Evolutionary conservation across 2,797 vertebrate genomes (phyloP), one percentile per base, ranked within the genome.

Genomic region (Lithobates pipiens): DNA sequence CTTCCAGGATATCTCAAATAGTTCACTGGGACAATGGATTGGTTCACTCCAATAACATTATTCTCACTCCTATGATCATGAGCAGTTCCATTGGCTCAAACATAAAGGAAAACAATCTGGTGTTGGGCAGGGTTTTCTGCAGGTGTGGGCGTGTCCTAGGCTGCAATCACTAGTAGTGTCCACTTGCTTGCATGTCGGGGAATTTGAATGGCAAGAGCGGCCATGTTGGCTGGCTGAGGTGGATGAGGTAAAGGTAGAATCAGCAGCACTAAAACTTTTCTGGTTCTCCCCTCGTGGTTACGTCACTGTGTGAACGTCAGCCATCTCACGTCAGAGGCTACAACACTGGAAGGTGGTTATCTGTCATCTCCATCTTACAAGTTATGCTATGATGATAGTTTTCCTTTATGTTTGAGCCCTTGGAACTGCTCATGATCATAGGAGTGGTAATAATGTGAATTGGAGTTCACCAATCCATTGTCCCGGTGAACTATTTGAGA

Each of bases 141-240:
- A 27, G 2, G 10, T 21, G 68, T 23, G 25, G 84, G 77, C 70
- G 84, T 79, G 84, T 23, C 10, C 23, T 5, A 1, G 4, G 42
- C 36, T 8, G 69, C 70, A 75, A 27, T 75, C 77, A n/a, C 27
- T 70, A 80, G 84, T 80, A 69, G 54, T 54, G 23, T 42, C 67
- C 21, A 36, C 32, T 77, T 63, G 61, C 29, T 8, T 75, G 77
- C 71, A 70, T 85, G 84, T 80, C 69, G 27, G 83, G 71, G 77
- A 80, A 75, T 85, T 80, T 85, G 70, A 80, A 85, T 85, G 54
- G 70, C 50, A 16, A 36, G 5, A 27, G 29, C 27, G 68, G 61
- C 10, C 36, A 21, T 44, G 18, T 8, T 15, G 68, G 69, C 72
- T 74, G 0, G 29, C 6, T 23, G n/a, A n/a, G n/a, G n/a, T n/a